Conservation (phyloP, 1,140 invertebrate species). For the Charaxes varanes region DNA sequence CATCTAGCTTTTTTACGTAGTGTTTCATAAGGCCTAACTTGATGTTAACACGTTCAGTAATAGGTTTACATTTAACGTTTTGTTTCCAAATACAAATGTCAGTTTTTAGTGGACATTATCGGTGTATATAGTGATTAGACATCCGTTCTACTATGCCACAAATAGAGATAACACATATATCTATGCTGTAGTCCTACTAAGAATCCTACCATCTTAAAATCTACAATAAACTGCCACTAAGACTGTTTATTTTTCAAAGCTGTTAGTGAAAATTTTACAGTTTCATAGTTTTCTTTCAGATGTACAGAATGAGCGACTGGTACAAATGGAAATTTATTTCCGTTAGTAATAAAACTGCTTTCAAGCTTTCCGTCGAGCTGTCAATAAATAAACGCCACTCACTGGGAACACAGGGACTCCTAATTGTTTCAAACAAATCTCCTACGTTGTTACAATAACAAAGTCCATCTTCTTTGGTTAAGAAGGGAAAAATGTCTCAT, state of each 20-base stretch:
- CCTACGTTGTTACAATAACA: conserved; percentile 37
- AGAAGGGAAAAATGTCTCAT: conserved; percentile 27
- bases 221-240: conserved; percentile 33
- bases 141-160: conserved; percentile 36
- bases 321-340: conserved; percentile 35
- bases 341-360: conserved; percentile 50
- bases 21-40: too few species aligned
- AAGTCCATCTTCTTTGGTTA: conserved; percentile 23
- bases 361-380: conserved; percentile 44
- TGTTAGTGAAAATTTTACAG: conserved; percentile 26
- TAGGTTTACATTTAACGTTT: too few species aligned
- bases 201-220: conserved; percentile 40
- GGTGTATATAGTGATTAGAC: conserved; percentile 18
- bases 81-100: too few species aligned
- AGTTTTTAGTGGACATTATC: too few species aligned
- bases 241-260: conserved; percentile 43
- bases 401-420: conserved; percentile 15
- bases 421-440: conserved; percentile 29
- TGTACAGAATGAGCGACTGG: conserved; percentile 33
- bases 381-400: conserved; percentile 37
- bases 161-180: conserved; percentile 41
- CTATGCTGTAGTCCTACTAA: conserved; percentile 48
- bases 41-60: too few species aligned
- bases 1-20: too few species aligned
- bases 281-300: conserved; percentile 46